Base-by-base conservation (phyloP, 2,888 invertebrate genomes). In the Agrochola lota region DNA sequence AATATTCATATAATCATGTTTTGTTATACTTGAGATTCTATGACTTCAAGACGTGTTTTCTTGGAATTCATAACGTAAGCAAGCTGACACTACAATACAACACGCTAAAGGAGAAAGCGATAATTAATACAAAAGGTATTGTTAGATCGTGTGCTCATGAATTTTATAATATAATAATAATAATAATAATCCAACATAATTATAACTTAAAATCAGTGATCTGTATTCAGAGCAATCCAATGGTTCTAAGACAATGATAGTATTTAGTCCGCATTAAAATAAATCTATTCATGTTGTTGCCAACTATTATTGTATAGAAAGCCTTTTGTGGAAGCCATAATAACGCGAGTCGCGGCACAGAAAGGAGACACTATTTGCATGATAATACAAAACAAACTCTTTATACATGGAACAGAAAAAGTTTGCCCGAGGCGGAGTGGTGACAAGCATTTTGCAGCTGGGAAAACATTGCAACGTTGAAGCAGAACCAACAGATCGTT, bases 391-490 rank as follows among this genome's bases (percentile, higher is more conserved):
- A 79, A 75, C 83, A 52, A 79, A 77, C 55, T 78, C 78, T 78
- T 64, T 66, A 77, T 17, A 76, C 59, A 71, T 67, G 63, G 70
- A 75, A 69, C 69, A 80, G 74, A 78, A 78, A 74, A 79, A 75
- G 77, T 83, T 85, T 67, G 66, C 63, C 62, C 40, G 52, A 76
- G 40, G 73, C 75, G 60, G 35, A 30, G 71, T 71, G 77, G 71
- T 78, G 78, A 88, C 78, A 81, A 82, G 68, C 63, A 68, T 80
- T 79, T 82, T 71, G 74, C 88, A 88, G 78, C 82, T 88, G 85
- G 59, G 77, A 84, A 81, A 88, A 88, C 71, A 85, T 78, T 77
- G 73, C 75, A 79, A 60, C 46, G 71, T 52, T 49, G 52, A 70
- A 55, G 74, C n/a, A 63, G 46, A 81, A 68, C 62, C 52, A 80